Conservation (phyloP, 92 coral and sea anemone genomes). For the Paragorgia papillata region DNA sequence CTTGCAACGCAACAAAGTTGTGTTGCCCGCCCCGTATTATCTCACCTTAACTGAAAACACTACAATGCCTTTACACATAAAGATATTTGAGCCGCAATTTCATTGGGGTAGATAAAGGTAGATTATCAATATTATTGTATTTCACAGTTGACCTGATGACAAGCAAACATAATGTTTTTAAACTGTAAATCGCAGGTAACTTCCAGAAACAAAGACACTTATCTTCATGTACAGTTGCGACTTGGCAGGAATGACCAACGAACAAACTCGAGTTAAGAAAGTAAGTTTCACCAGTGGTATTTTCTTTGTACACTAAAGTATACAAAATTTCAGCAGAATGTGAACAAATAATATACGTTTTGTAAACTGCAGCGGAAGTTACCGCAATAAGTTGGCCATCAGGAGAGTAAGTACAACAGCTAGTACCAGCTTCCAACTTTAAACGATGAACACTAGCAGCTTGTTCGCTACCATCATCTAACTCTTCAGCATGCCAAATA, state of each 20-base stretch:
- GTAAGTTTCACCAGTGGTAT: not conserved
- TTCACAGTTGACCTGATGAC: not conserved
- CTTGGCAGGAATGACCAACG: constrained; percentile 2
- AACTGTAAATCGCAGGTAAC: not conserved
- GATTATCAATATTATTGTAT: not conserved
- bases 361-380: not conserved
- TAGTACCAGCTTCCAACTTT: not conserved
- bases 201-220: not conserved
- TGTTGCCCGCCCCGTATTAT: too few species aligned
- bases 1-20: too few species aligned
- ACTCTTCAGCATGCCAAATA: constrained; percentile 3
- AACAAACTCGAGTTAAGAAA: not conserved
- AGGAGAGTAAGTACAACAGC: constrained; percentile 1
- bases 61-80: constrained; percentile 5
- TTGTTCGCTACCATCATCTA: not conserved
- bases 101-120: not conserved
- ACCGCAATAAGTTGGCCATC: constrained; percentile 4
- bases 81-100: constrained; percentile 15
- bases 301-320: not conserved
- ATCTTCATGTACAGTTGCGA: not conserved
- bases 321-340: not conserved
- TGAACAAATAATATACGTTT: not conserved
- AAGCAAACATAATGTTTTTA: constrained; percentile 5
- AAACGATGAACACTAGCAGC: not conserved
- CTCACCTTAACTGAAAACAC: too few species aligned